These are phyloP conservation scores for Nasua narica DNA, from an alignment of 2,797 vertebrate genomes.

Conservation along the genomic window DNA sequence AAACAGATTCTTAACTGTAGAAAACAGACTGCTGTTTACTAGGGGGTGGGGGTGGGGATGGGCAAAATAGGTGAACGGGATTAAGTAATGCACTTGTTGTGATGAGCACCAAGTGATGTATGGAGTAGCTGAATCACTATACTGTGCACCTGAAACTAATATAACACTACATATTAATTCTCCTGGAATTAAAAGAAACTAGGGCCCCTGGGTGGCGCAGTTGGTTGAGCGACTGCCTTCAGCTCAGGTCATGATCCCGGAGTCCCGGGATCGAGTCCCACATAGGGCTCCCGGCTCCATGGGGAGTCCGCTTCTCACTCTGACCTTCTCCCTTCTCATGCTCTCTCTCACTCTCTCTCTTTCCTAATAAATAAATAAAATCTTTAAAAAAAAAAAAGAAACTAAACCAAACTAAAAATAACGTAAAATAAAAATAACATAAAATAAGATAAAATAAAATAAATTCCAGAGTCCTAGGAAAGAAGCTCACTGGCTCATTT, in stretches of 20 bases:
- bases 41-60: neutral
- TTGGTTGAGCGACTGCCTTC: too few species aligned
- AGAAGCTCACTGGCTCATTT: neutral
- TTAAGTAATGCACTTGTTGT: neutral
- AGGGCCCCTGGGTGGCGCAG: too few species aligned
- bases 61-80: neutral
- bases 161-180: neutral
- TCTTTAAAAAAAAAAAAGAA: too few species aligned
- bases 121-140: neutral
- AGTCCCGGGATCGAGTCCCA: too few species aligned
- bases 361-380: too few species aligned
- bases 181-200: neutral
- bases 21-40: neutral
- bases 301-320: too few species aligned
- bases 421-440: neutral
- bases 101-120: neutral
- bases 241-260: too few species aligned
- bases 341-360: too few species aligned
- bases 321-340: too few species aligned
- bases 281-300: too few species aligned
- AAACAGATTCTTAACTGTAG: neutral
- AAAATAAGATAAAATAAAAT: too few species aligned
- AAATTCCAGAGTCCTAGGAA: neutral
- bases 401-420: too few species aligned
- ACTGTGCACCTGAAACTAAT: neutral